Percentiles rank a stretch among this genome's conserved stretches.
These are phyloP conservation scores for Odontocolon sp. DNA, from an alignment of 2,888 invertebrate species.

Conservation along the genomic window DNA sequence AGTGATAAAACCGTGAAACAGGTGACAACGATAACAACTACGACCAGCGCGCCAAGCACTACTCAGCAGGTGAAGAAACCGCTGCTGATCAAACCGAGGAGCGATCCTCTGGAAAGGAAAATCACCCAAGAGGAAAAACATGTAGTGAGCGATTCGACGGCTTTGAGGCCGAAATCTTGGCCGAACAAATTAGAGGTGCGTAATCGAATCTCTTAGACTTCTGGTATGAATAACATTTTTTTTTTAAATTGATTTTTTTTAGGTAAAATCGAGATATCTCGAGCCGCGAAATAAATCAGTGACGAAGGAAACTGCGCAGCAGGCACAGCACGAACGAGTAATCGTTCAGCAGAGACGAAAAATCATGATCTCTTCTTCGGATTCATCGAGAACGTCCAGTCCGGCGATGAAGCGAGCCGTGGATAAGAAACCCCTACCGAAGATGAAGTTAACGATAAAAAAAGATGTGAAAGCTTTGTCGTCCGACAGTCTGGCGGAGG, in stretches of 20 bases:
- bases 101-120: conserved; percentile 78
- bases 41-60: conserved; percentile 55
- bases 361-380: conserved; percentile 84
- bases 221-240: not conserved
- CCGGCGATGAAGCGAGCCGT: conserved; percentile 83
- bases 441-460: conserved; percentile 76
- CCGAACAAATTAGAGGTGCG: conserved; percentile 78
- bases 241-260: conserved; percentile 39
- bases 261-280: conserved; percentile 85
- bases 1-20: conserved; percentile 75
- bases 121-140: conserved; percentile 72
- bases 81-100: conserved; percentile 76
- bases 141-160: conserved; percentile 62
- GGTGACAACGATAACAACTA: conserved; percentile 58
- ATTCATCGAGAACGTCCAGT: conserved; percentile 87
- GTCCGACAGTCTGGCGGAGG: conserved; percentile 82
- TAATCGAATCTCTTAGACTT: conserved; percentile 1
- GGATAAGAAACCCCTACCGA: conserved; percentile 73
- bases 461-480: conserved; percentile 80
- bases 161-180: conserved; percentile 77
- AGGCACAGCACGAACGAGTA: conserved; percentile 71
- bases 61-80: conserved; percentile 67
- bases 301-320: conserved; percentile 69
- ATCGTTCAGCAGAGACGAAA: conserved; percentile 80
- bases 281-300: conserved; percentile 82